phyloP scores from a whole-genome alignment of 2,888 invertebrate genomes.

The Lysandra coridon region DNA sequence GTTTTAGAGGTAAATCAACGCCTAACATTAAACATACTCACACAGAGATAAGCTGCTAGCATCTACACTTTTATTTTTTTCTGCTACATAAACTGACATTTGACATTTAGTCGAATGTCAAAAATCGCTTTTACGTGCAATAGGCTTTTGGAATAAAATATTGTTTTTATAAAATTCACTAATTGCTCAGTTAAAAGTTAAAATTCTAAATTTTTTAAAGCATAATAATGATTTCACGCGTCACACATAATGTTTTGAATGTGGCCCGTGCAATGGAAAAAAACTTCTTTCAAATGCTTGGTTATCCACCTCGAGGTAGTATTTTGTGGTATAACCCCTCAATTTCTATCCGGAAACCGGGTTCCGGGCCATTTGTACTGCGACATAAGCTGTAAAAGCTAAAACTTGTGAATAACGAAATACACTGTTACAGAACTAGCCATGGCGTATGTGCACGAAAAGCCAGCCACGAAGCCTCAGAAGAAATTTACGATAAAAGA shows the following conservation, averaged over 20 bases:
- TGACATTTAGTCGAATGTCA: neutral
- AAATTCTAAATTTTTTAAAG: constrained; percentile 1
- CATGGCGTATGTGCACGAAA: constrained; percentile 56
- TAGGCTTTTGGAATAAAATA: neutral
- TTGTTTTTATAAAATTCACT: neutral
- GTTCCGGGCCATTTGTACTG: too few species aligned
- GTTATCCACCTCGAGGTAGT: constrained; percentile 65
- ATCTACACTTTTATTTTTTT: too few species aligned
- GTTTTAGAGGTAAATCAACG: too few species aligned
- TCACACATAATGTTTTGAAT: constrained; percentile 49
- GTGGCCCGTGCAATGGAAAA: constrained; percentile 58
- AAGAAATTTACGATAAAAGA: constrained; percentile 81
- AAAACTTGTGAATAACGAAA: neutral
- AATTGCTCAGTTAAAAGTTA: neutral
- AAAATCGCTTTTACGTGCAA: neutral
- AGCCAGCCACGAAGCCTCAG: constrained; percentile 41
- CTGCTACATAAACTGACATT: too few species aligned
- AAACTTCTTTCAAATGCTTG: constrained; percentile 58
- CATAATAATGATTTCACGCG: constrained; percentile 55
- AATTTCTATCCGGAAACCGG: too few species aligned
- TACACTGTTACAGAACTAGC: constrained; percentile 58
- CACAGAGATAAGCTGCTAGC: too few species aligned
- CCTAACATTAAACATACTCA: too few species aligned
- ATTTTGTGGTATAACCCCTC: neutral
- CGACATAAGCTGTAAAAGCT: neutral